Percentiles rank a stretch among this genome's conserved stretches.
phyloP scores from a whole-genome alignment of 2,113 vertebrate species.

The Cygnus atratus region DNA sequence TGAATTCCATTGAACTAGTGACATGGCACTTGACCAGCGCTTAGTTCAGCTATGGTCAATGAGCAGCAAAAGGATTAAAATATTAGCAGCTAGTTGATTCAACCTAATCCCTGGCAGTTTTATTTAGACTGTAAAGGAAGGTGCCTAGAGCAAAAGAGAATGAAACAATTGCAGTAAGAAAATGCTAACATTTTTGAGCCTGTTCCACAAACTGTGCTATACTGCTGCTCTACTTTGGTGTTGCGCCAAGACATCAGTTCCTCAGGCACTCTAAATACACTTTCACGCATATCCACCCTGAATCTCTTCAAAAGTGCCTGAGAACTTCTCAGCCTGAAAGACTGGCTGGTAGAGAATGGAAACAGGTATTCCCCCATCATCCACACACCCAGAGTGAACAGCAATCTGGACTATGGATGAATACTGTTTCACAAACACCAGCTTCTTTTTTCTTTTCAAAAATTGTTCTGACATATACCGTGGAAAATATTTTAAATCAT shows the following conservation, averaged over 20 bases:
- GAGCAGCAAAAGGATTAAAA: slow-evolving; percentile 68
- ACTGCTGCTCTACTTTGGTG: neutral
- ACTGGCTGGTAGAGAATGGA: neutral
- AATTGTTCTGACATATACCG: neutral
- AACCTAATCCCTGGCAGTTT: slow-evolving; percentile 21
- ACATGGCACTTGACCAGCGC: slow-evolving; percentile 60
- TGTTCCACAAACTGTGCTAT: neutral
- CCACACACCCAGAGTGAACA: neutral
- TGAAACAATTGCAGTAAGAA: slow-evolving; percentile 56
- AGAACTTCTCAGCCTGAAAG: neutral
- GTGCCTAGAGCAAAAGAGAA: slow-evolving; percentile 10
- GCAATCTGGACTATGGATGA: neutral
- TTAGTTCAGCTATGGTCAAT: slow-evolving; percentile 65
- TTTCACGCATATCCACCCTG: neutral
- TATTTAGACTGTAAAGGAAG: slow-evolving; percentile 39
- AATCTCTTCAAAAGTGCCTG: neutral
- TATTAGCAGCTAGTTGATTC: slow-evolving; percentile 29
- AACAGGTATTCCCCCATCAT: neutral
- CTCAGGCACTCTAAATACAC: neutral
- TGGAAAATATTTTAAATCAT: neutral
- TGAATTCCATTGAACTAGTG: slow-evolving; percentile 67
- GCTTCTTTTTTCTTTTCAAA: neutral
- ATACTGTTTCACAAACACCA: neutral
- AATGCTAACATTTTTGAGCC: slow-evolving; percentile 12
- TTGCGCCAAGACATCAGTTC: neutral